Conservation (phyloP, 2,888 invertebrate genomes). For the Alentia gelatinosa region DNA sequence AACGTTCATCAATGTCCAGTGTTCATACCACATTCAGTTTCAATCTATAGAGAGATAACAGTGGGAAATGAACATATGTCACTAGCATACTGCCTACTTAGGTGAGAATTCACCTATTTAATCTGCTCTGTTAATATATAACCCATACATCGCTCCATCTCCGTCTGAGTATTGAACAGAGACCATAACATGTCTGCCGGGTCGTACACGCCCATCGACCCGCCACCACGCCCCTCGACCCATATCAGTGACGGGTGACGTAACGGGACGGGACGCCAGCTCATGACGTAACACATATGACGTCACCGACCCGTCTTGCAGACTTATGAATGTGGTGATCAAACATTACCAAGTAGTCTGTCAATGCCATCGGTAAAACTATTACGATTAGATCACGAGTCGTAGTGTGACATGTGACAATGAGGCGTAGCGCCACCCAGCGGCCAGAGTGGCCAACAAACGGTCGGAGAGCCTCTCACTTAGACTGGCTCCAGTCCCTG, state of each 20-base stretch:
- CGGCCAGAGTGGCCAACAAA: neutral
- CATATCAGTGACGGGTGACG: neutral
- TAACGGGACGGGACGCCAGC: neutral
- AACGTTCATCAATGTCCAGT: neutral
- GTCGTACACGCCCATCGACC: neutral
- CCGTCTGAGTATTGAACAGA: neutral
- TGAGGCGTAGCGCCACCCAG: neutral
- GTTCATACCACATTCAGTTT: neutral
- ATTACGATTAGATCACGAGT: neutral
- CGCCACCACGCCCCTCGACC: neutral
- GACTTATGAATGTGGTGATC: neutral
- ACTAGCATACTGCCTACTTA: neutral
- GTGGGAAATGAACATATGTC: neutral
- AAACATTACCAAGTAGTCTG: neutral
- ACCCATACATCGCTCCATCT: neutral
- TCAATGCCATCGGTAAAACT: neutral
- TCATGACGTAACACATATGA: neutral
- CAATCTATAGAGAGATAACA: neutral
- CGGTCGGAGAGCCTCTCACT: neutral
- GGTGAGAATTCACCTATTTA: neutral
- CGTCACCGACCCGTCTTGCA: neutral
- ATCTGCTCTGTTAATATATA: no score
- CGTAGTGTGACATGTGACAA: neutral
- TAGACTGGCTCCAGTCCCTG: no score
- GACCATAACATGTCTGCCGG: neutral